Evolutionary conservation across 2,888 invertebrate species (phyloP).

Genomic region (Ecliptopera silaceata): DNA sequence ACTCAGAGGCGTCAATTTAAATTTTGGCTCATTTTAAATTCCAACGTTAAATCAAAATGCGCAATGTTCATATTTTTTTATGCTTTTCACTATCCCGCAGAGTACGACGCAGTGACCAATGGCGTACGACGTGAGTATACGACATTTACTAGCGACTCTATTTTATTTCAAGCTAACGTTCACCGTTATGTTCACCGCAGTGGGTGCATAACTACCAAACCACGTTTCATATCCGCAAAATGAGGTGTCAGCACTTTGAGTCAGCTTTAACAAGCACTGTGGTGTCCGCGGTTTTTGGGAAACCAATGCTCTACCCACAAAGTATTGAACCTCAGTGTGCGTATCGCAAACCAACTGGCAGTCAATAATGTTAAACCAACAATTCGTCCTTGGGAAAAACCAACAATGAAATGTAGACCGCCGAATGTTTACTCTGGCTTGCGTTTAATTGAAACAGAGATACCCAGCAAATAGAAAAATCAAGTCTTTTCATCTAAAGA

Average conservation of each 20-base stretch:
- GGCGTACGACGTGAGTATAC: too few species aligned
- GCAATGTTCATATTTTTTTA: background rate
- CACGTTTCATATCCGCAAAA: background rate
- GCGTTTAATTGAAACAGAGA: constrained; percentile 45
- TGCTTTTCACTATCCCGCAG: too few species aligned
- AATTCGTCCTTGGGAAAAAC: constrained; percentile 38
- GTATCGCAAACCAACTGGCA: constrained; percentile 17
- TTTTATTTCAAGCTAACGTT: background rate
- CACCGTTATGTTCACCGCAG: background rate
- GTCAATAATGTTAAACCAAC: constrained; percentile 40
- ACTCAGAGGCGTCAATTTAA: background rate
- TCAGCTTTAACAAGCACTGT: background rate
- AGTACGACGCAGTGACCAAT: too few species aligned
- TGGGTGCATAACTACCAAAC: background rate
- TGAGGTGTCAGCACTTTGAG: background rate
- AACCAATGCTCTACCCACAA: background rate
- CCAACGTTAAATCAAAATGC: too few species aligned
- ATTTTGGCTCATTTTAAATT: background rate
- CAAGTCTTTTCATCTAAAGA: constrained; percentile 35
- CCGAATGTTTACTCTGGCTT: constrained; percentile 43
- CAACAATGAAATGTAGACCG: constrained; percentile 38
- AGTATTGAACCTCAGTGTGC: constrained; percentile 2
- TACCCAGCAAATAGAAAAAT: constrained; percentile 41
- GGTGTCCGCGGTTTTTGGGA: background rate
- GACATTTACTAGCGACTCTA: background rate